Base-by-base conservation (phyloP, 2,113 vertebrate genomes). In the Ptilonorhynchus violaceus region DNA sequence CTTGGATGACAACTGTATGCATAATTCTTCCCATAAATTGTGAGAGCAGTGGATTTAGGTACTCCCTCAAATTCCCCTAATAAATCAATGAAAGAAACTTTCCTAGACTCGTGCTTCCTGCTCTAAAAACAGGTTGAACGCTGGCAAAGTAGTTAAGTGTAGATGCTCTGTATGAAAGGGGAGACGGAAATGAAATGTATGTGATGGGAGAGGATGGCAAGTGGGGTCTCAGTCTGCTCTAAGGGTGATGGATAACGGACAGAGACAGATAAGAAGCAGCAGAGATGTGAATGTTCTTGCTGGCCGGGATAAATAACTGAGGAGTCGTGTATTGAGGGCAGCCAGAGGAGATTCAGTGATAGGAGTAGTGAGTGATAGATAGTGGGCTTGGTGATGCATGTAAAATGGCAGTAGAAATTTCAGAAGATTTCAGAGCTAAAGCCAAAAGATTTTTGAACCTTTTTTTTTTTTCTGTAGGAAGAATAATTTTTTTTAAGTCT, bases 141-240 rank as follows among this genome's bases (percentile, higher is more conserved):
- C 23, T 1, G 2, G 15, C 55, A 67, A 10, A 64, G 23, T 2
- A 16, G 8, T 68, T 75, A 68, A 88, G 14, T 1, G 3, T 64
- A 75, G 28, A 20, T n/a, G 39, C 17, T 69, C 16, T 0, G 0
- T 53, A 14, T n/a, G n/a, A 89, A 91, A 70, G 11, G 9, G 31
- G 47, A 91, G 56, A 37, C 52, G 56, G 60, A 41, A 81, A 63
- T 0, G 3, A 86, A 67, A 91, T 44, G 6, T 46, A 10, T 56
- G 10, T 42, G 78, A 27, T 0, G 2, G 35, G 30, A 46, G 24
- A 74, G 33, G 64, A 30, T 21, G 74, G 39, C 24, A 59, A 78
- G 39, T 59, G 68, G 35, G 35, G 15, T 69, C 46, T 39, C 31
- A 77, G 30, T 50, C 75, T 88, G 28, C 63, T 46, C 2, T 63